Evolutionary conservation across 2,888 invertebrate genomes (phyloP).

Genomic region (Tetragonula carbonaria): DNA sequence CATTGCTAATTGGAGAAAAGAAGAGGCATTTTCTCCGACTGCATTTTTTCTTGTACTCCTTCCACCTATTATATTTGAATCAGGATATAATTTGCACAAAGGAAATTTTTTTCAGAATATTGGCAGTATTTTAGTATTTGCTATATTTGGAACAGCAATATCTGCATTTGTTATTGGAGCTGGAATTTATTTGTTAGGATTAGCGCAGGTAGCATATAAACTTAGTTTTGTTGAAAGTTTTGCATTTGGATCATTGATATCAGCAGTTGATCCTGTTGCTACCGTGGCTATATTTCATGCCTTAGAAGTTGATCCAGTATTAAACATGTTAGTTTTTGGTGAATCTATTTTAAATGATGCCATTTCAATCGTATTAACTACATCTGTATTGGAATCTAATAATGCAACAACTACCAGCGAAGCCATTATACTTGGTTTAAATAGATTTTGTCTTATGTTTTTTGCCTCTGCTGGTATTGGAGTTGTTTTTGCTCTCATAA

Average conservation of each 20-base stretch:
- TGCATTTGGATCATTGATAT: constrained; percentile 98
- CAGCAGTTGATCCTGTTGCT: constrained; percentile 99
- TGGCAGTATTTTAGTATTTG: constrained; percentile 99
- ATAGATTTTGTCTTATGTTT: constrained; percentile 97
- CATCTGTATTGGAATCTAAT: constrained; percentile 91
- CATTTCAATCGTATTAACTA: constrained; percentile 98
- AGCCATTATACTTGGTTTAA: constrained; percentile 94
- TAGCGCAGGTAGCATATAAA: constrained; percentile 95
- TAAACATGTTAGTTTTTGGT: constrained; percentile 99
- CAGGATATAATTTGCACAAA: constrained; percentile 99
- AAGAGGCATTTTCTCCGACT: constrained; percentile 99
- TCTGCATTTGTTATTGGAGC: constrained; percentile 98
- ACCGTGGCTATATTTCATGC: constrained; percentile 99
- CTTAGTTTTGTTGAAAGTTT: constrained; percentile 98
- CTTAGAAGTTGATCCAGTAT: constrained; percentile 97
- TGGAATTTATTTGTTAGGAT: constrained; percentile 96
- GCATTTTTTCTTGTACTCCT: constrained; percentile 98
- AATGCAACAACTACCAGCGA: constrained; percentile 90
- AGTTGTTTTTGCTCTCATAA: constrained; percentile 96
- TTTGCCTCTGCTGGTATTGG: constrained; percentile 99
- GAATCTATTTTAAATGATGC: constrained; percentile 99
- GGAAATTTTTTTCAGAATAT: constrained; percentile 98
- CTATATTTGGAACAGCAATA: constrained; percentile 98
- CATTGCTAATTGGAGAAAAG: constrained; percentile 97
- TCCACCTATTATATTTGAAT: constrained; percentile 99